Percentiles rank a stretch among this genome's conserved stretches.
phyloP scores from a whole-genome alignment of 2,888 invertebrate species.

The Chrysopilus asiliformis region DNA sequence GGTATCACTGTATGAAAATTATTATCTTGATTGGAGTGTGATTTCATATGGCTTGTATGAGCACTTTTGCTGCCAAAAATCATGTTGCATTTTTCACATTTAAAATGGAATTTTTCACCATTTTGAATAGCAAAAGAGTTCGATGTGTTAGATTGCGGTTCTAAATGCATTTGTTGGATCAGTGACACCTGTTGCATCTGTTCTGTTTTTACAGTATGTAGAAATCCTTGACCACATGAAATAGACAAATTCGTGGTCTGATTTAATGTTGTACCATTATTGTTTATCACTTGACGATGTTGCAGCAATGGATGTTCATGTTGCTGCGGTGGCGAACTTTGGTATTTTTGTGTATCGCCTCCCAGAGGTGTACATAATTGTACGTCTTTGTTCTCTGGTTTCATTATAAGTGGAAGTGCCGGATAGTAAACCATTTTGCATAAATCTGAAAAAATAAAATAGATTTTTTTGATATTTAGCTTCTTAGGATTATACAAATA shows the following conservation, averaged over 20 bases:
- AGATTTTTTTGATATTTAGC: too few species aligned
- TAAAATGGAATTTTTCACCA: conserved; percentile 40
- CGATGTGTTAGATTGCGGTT: background rate
- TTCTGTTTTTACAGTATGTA: conserved; percentile 14
- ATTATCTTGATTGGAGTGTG: conserved; percentile 42
- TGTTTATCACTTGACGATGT: conserved; percentile 6
- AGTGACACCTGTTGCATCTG: conserved; percentile 2
- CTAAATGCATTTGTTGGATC: background rate
- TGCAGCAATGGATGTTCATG: conserved; percentile 18
- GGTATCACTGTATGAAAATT: conserved; percentile 20
- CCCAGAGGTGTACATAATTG: conserved; percentile 26
- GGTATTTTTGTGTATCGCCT: conserved; percentile 16
- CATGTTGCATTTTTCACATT: conserved; percentile 60
- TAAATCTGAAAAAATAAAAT: conserved; percentile 22
- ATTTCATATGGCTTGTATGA: conserved; percentile 53
- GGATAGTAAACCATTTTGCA: conserved; percentile 36
- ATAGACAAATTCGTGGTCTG: conserved; percentile 5
- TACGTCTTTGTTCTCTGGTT: conserved; percentile 29
- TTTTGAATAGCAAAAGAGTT: background rate
- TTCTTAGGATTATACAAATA: too few species aligned
- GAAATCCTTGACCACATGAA: conserved; percentile 11
- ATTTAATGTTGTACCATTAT: conserved; percentile 5
- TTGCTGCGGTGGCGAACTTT: conserved; percentile 21
- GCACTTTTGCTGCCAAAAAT: conserved; percentile 62
- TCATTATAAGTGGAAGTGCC: conserved; percentile 32